Percentiles rank a stretch among this genome's conserved stretches.
Conservation (phyloP, 2,797 vertebrate species). For the Iguana delicatissima region DNA sequence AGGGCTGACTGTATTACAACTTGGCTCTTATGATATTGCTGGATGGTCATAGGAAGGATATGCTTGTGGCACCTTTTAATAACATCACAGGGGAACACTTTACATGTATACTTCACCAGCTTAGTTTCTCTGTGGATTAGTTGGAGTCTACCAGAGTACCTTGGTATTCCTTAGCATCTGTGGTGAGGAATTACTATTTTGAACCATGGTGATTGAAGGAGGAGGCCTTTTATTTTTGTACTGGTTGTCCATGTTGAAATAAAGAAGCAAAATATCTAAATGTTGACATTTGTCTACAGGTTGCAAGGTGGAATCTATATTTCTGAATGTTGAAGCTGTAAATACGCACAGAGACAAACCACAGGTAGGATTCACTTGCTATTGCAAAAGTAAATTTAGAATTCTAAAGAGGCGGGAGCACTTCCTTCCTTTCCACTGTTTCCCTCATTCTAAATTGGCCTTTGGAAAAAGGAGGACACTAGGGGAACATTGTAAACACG, state of each 20-base stretch:
- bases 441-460: not conserved
- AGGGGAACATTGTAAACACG: not conserved
- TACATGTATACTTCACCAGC: not conserved
- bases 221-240: not conserved
- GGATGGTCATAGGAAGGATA: not conserved
- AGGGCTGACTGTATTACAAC: not conserved
- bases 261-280: not conserved
- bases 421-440: not conserved
- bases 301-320: slow-evolving; percentile 96
- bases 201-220: not conserved
- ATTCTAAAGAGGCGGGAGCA: not conserved
- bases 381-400: not conserved
- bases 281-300: slow-evolving; percentile 79
- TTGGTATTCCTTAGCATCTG: not conserved
- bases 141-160: not conserved
- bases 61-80: not conserved
- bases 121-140: not conserved
- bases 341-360: slow-evolving; percentile 97
- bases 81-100: not conserved
- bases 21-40: not conserved
- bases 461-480: not conserved
- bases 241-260: not conserved
- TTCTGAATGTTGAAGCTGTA: slow-evolving; percentile 93
- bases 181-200: not conserved
- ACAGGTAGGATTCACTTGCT: slow-evolving; percentile 83